Percentiles rank a stretch among this genome's conserved stretches.
These are phyloP conservation scores for Ditula angustiorana DNA, from an alignment of 2,888 invertebrate genomes.

Conservation along the genomic window DNA sequence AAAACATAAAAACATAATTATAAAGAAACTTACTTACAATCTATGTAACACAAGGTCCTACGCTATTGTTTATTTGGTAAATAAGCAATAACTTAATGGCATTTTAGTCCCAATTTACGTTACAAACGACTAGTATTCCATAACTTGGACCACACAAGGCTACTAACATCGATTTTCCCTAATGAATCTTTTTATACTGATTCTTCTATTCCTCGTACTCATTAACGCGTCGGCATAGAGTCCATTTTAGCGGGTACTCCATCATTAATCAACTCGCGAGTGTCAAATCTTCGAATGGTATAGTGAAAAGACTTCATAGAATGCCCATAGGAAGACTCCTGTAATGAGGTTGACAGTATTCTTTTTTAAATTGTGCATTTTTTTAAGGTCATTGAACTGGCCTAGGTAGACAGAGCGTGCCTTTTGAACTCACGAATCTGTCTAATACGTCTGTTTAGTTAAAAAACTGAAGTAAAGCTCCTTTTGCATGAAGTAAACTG, in stretches of 20 bases:
- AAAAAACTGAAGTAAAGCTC: too few species aligned
- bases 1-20: too few species aligned
- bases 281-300: conserved; percentile 5
- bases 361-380: not conserved
- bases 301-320: not conserved
- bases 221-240: conserved; percentile 7
- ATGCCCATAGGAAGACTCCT: not conserved
- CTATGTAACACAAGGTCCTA: too few species aligned
- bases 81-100: too few species aligned
- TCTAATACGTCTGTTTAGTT: too few species aligned
- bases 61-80: too few species aligned
- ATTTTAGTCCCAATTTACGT: too few species aligned
- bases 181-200: conserved; percentile 21
- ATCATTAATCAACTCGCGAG: conserved; percentile 8
- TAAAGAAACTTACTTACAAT: too few species aligned
- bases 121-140: not conserved
- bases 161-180: conserved; percentile 20
- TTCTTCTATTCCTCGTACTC: conserved; percentile 4
- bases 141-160: not conserved
- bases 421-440: too few species aligned
- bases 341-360: not conserved
- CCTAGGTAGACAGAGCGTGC: not conserved
- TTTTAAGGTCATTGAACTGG: not conserved
- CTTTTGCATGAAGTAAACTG: too few species aligned
- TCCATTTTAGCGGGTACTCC: not conserved